Evolutionary conservation across 2,113 vertebrate species (phyloP).

Genomic region (Microcebus murinus): DNA sequence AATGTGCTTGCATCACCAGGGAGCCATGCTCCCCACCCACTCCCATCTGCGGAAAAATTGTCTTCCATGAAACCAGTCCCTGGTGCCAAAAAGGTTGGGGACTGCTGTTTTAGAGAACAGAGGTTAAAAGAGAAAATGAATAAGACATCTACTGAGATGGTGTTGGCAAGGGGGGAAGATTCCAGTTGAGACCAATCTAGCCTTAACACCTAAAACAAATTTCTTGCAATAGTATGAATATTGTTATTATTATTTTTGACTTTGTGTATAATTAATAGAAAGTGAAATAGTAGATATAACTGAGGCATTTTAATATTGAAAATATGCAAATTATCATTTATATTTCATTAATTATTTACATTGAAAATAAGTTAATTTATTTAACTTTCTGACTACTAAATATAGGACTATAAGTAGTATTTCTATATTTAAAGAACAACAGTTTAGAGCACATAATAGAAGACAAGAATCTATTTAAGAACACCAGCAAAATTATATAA

Average conservation of each 20-base stretch:
- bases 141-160: background rate
- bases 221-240: background rate
- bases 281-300: background rate
- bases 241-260: background rate
- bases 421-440: background rate
- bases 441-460: background rate
- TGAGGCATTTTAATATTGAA: background rate
- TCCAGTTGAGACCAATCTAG: accelerated
- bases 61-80: too few species aligned
- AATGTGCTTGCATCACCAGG: too few species aligned
- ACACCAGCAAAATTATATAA: background rate
- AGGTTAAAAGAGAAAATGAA: background rate
- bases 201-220: background rate
- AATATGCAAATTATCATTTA: background rate
- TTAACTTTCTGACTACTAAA: background rate
- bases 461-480: background rate
- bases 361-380: background rate
- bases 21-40: too few species aligned
- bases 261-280: background rate
- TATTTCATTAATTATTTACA: background rate
- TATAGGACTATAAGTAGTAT: background rate
- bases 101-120: background rate
- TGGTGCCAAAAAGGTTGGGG: too few species aligned
- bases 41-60: too few species aligned
- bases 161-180: too few species aligned